A percentile compares a stretch with the other conserved stretches of the same genome.
Evolutionary conservation across 2,797 vertebrate species (phyloP).

Genomic region (Eurystomus glaucurus): DNA sequence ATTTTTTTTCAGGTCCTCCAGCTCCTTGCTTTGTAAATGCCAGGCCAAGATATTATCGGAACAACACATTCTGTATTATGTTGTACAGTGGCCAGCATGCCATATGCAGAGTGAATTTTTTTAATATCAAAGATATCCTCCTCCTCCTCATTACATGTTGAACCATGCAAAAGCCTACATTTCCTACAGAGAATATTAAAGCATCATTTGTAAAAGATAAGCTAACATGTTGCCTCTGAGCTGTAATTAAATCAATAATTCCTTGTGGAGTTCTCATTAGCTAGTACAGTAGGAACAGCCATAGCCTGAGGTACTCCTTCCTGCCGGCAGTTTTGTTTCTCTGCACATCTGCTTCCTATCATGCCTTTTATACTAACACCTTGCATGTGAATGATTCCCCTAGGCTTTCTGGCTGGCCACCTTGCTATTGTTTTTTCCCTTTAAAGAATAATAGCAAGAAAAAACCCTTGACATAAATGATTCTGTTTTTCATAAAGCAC

Average conservation of each 20-base stretch:
- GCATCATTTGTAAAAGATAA: constrained; percentile 11
- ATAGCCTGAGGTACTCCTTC: constrained; percentile 17
- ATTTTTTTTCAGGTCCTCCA: background rate
- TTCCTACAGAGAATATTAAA: background rate
- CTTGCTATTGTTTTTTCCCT: constrained; percentile 34
- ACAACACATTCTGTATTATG: background rate
- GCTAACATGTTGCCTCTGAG: background rate
- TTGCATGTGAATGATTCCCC: constrained; percentile 32
- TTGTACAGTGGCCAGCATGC: background rate
- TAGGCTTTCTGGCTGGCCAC: constrained; percentile 55
- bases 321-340: constrained; percentile 44
- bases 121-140: background rate
- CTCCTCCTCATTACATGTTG: background rate
- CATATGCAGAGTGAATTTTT: background rate
- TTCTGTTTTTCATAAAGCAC: background rate
- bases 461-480: background rate
- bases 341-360: constrained; percentile 74
- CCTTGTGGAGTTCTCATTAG: constrained; percentile 25
- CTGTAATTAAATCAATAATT: constrained; percentile 42
- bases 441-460: constrained; percentile 1
- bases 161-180: background rate
- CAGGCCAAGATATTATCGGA: background rate
- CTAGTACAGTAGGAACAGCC: constrained; percentile 2
- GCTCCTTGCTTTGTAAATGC: background rate
- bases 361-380: constrained; percentile 57